Evolutionary conservation across 53 echinoderm and acorn worm genomes (phyloP), one percentile per base, ranked within the genome.

Genomic region (Paelopatides confundens): DNA sequence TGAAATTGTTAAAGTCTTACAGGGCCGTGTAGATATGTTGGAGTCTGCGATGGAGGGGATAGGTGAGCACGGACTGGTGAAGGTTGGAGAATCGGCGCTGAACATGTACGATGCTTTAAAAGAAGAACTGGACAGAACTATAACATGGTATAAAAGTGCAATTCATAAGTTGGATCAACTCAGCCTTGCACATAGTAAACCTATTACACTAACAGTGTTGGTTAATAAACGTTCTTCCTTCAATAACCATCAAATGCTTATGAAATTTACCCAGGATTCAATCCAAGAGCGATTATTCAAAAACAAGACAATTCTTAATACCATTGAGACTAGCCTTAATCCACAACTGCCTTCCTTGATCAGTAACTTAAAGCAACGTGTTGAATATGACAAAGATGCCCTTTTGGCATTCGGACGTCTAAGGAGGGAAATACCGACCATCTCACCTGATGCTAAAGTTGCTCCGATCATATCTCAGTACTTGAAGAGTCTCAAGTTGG

Each of bases 351-450:
- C 93, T 2, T 71, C 33, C 27, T 77, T 96, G 76, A 82, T 95
- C 35, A 62, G 81, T 36, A 95, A 66, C 32, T 88, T 96, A 27
- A 93, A 96, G 86, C 88, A 96, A 23, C 82, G 96, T 32, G 95
- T 96, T 26, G 96, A 96, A 71, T 82, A 90, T 67, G 96, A 96
- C 85, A 96, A 96, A 76, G 91, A 91, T 76, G 96, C 96, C 4
- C 93, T 96, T 11, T 71, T 96, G 53, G 89, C 96, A 18, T 95
- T 96, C 53, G 93, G 95, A 17, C 85, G 89, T 43, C 90, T 96
- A 13, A 89, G 90, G 30, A 77, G 90, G 33, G 96, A 96, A 70
- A 95, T 96, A 63, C 93, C 87, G 81, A 93, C 91, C 28, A 93
- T 96, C 33, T 91, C 96, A 1, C 91, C 92, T 9, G 88, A 95